phyloP scores from a whole-genome alignment of 2,797 vertebrate species.

The Picus viridis region DNA sequence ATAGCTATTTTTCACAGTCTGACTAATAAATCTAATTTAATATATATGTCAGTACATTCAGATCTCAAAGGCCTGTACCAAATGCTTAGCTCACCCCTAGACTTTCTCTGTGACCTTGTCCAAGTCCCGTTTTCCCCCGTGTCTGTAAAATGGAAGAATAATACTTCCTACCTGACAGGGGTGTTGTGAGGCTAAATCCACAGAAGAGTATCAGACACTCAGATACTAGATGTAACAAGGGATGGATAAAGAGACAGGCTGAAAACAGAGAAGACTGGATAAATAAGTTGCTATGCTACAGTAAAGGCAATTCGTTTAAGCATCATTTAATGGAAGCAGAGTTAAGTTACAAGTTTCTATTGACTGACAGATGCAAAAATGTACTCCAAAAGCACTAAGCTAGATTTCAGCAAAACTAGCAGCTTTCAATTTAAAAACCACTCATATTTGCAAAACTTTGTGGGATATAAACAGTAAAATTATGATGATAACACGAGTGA shows the following conservation, averaged over 20 bases:
- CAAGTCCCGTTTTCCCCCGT: background rate
- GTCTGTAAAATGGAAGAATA: slow-evolving; percentile 15
- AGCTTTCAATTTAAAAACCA: background rate
- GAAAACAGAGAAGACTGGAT: slow-evolving; percentile 31
- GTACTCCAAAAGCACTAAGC: background rate
- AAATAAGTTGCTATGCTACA: slow-evolving; percentile 70
- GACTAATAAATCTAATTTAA: slow-evolving; percentile 7
- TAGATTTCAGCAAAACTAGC: slow-evolving; percentile 9
- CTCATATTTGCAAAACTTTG: background rate
- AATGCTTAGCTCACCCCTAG: background rate
- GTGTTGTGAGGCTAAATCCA: slow-evolving; percentile 60
- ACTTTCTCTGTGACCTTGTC: background rate
- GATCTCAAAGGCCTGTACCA: background rate
- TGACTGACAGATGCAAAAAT: slow-evolving; percentile 39
- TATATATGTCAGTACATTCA: background rate
- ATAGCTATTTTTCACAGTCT: background rate
- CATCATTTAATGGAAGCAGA: background rate
- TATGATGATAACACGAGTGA: background rate
- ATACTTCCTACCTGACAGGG: slow-evolving; percentile 7
- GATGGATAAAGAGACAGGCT: slow-evolving; percentile 36
- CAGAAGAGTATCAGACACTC: slow-evolving; percentile 35
- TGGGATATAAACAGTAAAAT: background rate
- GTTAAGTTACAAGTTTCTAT: slow-evolving; percentile 17
- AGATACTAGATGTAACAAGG: slow-evolving; percentile 13
- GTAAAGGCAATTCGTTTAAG: slow-evolving; percentile 50